Evolutionary conservation across 1,140 invertebrate genomes (phyloP).

Genomic region (Aphis craccivora): DNA sequence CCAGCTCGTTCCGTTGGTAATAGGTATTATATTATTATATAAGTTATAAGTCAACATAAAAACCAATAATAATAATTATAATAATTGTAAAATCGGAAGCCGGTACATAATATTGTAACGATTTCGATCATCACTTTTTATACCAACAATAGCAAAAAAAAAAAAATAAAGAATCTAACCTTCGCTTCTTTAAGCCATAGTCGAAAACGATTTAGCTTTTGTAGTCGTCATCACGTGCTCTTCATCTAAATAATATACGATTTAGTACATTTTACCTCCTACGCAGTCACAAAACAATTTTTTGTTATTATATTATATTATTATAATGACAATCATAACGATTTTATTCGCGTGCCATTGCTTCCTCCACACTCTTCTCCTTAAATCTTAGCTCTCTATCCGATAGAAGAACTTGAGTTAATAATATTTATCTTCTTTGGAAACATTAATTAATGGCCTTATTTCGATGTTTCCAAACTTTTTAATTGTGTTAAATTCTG

Average conservation of each 20-base stretch:
- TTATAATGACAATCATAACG: background rate
- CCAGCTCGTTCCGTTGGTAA: background rate
- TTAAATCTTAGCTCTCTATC: background rate
- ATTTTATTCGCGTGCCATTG: background rate
- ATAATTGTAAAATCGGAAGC: slow-evolving; percentile 12
- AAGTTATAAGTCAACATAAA: background rate
- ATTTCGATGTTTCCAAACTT: background rate
- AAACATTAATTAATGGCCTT: background rate
- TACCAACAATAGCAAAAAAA: background rate
- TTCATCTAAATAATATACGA: background rate
- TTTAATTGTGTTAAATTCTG: background rate
- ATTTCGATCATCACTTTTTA: background rate
- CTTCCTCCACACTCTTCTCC: background rate
- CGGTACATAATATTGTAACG: background rate
- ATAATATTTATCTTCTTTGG: background rate
- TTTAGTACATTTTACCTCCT: background rate
- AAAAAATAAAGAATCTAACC: background rate
- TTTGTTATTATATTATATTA: background rate
- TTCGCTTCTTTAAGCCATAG: background rate
- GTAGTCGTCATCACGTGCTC: background rate
- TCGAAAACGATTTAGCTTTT: background rate
- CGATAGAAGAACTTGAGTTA: background rate
- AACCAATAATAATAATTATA: background rate
- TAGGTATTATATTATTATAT: background rate
- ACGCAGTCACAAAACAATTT: background rate